A percentile compares a stretch with the other conserved stretches of the same genome.
Evolutionary conservation across 2,113 vertebrate species (phyloP).

Genomic region (Myiozetetes cayanensis): DNA sequence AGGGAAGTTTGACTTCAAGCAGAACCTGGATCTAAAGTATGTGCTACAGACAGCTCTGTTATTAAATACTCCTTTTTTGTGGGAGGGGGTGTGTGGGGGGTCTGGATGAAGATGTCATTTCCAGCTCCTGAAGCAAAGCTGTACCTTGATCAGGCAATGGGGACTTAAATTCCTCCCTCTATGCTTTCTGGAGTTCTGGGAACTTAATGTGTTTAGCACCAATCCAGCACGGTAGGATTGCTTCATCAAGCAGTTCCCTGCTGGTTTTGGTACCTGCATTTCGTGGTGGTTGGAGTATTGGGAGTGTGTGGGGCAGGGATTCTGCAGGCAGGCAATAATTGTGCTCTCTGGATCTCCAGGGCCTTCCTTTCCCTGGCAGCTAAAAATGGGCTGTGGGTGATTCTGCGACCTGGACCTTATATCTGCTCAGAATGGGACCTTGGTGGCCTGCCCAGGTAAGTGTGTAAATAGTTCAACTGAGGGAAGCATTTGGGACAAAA

Average conservation of each 20-base stretch:
- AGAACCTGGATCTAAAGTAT: conserved; percentile 87
- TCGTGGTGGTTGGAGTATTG: neutral
- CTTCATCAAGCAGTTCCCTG: neutral
- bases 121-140: neutral
- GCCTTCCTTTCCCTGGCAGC: conserved; percentile 82
- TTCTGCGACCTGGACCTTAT: conserved; percentile 90
- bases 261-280: neutral
- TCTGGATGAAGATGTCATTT: neutral
- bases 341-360: conserved; percentile 61
- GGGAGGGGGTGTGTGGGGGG: accelerated
- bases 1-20: conserved; percentile 84
- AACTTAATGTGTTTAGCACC: neutral
- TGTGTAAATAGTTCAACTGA: neutral
- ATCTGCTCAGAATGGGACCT: conserved; percentile 92
- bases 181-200: neutral
- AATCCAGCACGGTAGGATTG: neutral
- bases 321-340: neutral
- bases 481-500: neutral
- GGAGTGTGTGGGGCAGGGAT: neutral
- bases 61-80: neutral
- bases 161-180: neutral
- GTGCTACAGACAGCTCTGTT: conserved; percentile 21
- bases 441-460: conserved; percentile 89
- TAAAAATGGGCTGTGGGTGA: conserved; percentile 86
- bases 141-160: neutral